A percentile compares a stretch with the other conserved stretches of the same genome.
Evolutionary conservation across 2,113 vertebrate species (phyloP).

Genomic region (Panthera uncia): DNA sequence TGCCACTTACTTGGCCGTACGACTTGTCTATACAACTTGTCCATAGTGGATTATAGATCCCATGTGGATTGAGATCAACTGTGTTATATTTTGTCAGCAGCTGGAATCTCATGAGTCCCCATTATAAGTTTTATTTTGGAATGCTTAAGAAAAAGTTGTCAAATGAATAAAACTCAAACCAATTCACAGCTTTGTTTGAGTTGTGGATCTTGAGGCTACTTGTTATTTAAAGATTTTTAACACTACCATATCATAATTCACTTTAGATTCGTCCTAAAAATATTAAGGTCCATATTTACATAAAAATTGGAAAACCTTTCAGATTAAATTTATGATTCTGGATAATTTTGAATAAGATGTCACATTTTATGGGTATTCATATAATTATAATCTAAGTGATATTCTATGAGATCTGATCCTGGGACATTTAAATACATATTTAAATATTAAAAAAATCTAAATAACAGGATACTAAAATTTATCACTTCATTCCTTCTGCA

Average conservation of each 20-base stretch:
- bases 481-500: background rate
- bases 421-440: background rate
- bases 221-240: background rate
- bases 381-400: background rate
- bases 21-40: background rate
- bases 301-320: background rate
- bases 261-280: background rate
- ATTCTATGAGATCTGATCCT: background rate
- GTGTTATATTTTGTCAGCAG: background rate
- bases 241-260: background rate
- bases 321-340: background rate
- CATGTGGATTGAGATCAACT: background rate
- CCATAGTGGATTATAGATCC: background rate
- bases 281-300: background rate
- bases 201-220: background rate
- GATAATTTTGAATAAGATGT: background rate
- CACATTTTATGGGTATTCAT: background rate
- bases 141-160: background rate
- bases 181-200: background rate
- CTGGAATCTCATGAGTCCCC: background rate
- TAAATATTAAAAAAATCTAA: background rate
- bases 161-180: background rate
- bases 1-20: background rate
- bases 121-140: background rate
- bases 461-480: background rate